Evolutionary conservation across 2,888 invertebrate genomes (phyloP).

Genomic region (Ochlodes sylvanus): DNA sequence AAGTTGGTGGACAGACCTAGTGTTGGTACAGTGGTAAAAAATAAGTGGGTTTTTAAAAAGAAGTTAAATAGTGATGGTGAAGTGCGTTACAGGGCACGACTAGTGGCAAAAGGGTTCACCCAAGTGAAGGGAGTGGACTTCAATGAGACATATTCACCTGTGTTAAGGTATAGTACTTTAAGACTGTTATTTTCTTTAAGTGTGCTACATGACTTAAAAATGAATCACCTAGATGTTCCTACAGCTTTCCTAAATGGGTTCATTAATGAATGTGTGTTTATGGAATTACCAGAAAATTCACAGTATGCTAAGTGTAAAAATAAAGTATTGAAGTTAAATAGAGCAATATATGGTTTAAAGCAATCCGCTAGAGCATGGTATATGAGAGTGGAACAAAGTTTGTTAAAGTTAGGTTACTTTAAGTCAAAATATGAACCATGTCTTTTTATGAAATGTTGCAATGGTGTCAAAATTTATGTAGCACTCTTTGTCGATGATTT

Average conservation of each 20-base stretch:
- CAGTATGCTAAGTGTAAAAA: neutral
- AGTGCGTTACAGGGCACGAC: conserved; percentile 36
- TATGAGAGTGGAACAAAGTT: conserved; percentile 31
- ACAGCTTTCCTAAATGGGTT: conserved; percentile 42
- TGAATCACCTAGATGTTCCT: conserved; percentile 39
- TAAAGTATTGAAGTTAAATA: conserved; percentile 2
- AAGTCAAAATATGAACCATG: conserved; percentile 40
- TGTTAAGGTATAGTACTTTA: conserved; percentile 40
- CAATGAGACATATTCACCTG: conserved; percentile 41
- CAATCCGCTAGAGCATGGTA: conserved; percentile 26
- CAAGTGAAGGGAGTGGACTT: conserved; percentile 41
- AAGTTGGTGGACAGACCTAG: conserved; percentile 24
- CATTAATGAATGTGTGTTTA: conserved; percentile 38
- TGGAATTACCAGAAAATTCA: conserved; percentile 36
- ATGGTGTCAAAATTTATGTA: conserved; percentile 36
- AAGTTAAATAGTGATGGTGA: conserved; percentile 39
- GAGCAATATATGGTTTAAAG: conserved; percentile 26
- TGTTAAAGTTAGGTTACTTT: conserved; percentile 38
- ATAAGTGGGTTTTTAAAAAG: conserved; percentile 44
- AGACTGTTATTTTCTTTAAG: conserved; percentile 40
- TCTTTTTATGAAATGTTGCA: conserved; percentile 37
- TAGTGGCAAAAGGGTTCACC: conserved; percentile 41
- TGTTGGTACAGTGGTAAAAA: conserved; percentile 35
- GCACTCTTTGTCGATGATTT: conserved; percentile 42
- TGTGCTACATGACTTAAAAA: conserved; percentile 35